Conservation (phyloP, 2,113 vertebrate species). For the Archocentrus centrarchus region DNA sequence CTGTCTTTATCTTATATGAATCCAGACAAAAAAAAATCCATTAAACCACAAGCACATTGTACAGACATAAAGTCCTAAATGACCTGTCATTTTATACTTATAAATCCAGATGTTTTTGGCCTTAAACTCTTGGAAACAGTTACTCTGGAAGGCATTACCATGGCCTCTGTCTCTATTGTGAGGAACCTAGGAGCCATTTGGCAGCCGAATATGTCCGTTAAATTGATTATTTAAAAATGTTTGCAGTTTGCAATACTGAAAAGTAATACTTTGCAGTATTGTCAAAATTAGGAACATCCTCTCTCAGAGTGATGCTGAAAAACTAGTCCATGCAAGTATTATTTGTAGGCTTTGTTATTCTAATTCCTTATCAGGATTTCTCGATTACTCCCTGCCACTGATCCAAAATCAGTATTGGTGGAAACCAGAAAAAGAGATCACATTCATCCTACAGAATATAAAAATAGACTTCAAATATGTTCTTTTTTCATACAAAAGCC, state of each 20-base stretch:
- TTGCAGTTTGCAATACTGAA: too few species aligned
- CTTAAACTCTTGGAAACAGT: neutral
- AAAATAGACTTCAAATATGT: neutral
- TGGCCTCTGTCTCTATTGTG: neutral
- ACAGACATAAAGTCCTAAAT: too few species aligned
- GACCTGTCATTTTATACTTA: neutral
- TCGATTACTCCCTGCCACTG: neutral
- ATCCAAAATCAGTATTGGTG: neutral
- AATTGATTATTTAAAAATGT: neutral
- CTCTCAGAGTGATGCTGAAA: neutral
- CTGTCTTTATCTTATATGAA: neutral
- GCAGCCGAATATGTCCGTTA: neutral
- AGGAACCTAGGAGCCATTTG: neutral
- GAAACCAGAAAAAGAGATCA: neutral
- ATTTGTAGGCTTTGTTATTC: neutral
- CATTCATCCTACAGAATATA: neutral
- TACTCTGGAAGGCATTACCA: neutral
- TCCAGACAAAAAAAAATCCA: neutral
- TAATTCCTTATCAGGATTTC: neutral
- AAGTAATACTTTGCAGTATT: neutral
- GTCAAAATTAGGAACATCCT: neutral
- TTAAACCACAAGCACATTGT: neutral
- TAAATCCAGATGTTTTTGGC: neutral
- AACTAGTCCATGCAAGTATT: neutral
- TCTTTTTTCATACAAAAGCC: too few species aligned